Base-by-base conservation (phyloP, 53 echinoderm and acorn worm genomes). In the Echinometra lucunter region DNA sequence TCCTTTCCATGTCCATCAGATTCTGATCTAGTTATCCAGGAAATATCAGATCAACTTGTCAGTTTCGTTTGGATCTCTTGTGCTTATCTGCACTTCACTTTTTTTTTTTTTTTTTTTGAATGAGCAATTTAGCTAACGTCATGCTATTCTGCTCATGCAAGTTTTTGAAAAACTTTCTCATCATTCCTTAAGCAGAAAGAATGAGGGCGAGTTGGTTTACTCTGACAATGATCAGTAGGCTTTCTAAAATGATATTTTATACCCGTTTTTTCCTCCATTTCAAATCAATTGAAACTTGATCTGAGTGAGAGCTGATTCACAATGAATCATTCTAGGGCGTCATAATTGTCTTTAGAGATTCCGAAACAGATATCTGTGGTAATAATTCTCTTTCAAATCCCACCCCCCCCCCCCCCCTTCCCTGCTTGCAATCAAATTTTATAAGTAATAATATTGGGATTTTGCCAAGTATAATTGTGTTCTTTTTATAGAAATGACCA, bases 31-130 rank as follows among this genome's bases (percentile, higher is more conserved):
- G 32, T 55, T 49, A 88, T 55, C 30, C 88, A 88, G 88, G 88
- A 88, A 88, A 88, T 88, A 88, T 88, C 56, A 32, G 53, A 49
- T 88, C 88, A 88, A 88, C 88, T 56, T 55, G 56, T 88, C 88
- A 53, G 45, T 49, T 49, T 55, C 34, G 28, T 28, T 55, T 28
- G 16, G 23, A 78, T 78, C 42, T 78, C 19, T 42, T 13, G 19
- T 78, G 6, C 78, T 40, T 38, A 35, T 72, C 35, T 35, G 12
- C 72, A 72, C 3, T 34, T 72, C 72, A 32, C 72, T 72, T 21
- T 42, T 40, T 78, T 78, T 42, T 21, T 21, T 7, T 6, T 78
- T 42, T 78, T 21, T 35, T 42, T 19, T 4, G 17, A 5, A 78
- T 30, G 21, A 66, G 74, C 37, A 38, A 78, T 40, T 42, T 78